Conservation (phyloP, 2,888 invertebrate genomes). For the Penaeus monodon region DNA sequence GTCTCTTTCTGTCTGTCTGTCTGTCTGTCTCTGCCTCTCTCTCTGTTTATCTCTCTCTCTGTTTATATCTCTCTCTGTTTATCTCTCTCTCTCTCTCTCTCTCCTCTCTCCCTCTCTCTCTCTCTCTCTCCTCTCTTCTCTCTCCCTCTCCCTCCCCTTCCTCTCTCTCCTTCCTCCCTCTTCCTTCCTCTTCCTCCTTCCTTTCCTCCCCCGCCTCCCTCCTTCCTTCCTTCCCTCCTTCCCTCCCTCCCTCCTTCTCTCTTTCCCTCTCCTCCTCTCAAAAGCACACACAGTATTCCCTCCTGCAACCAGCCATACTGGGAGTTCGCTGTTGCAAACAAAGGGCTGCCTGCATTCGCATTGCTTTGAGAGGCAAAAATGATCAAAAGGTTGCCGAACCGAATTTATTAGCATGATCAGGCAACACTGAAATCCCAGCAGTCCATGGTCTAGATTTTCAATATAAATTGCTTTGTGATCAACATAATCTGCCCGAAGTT, state of each 20-base stretch:
- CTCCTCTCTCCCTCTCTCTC: neutral
- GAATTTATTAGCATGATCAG: no score
- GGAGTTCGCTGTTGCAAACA: no score
- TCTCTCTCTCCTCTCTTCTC: neutral
- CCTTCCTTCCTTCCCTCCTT: neutral
- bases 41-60: neutral
- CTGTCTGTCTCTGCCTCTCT: neutral
- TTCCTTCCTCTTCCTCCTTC: neutral
- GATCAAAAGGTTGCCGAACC: no score
- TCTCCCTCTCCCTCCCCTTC: neutral
- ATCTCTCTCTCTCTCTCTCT: neutral
- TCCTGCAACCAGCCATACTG: no score
- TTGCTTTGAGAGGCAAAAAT: no score
- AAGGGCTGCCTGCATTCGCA: no score
- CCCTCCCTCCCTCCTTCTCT: neutral
- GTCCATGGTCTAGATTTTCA: no score
- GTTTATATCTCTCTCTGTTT: neutral
- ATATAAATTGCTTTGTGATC: no score
- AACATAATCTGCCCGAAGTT: no score
- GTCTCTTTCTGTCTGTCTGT: neutral
- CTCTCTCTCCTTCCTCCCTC: neutral
- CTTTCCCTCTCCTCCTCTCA: neutral
- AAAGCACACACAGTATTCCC: no score
- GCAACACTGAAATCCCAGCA: no score
- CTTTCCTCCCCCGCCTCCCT: neutral